Evolutionary conservation across 2,888 invertebrate genomes (phyloP), one percentile per base, ranked within the genome.

Genomic region (Cacoxenus indagator): DNA sequence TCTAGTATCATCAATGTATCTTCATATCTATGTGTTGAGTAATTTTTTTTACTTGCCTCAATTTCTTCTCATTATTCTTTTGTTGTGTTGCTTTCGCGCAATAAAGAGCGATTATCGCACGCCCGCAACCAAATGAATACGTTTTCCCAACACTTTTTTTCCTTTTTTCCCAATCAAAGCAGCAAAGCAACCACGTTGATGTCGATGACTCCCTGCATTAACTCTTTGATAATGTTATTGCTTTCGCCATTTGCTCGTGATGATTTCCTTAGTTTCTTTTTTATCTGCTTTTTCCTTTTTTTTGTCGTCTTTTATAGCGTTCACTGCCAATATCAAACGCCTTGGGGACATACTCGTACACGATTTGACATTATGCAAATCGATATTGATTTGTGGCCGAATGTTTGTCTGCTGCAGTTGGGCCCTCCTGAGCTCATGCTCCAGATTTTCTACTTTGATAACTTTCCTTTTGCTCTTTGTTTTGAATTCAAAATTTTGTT

Each of bases 331-430:
- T 66, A 45, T 57, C 11, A 37, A 14, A 51, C 64, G 65, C 65
- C 48, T 54, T 31, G 27, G 37, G 37, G 72, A 64, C 72, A 61
- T 57, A n/a, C n/a, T n/a, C n/a, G n/a, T n/a, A 57, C 27, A 27
- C 57, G 57, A 57, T 57, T 57, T 57, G 55, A 65, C 62, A 69
- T 75, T 75, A 75, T 75, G 75, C 75, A 75, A 75, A 75, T 64
- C 67, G 71, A 57, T 74, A 74, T 74, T 74, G 74, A 74, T 74
- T 74, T 70, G 74, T 68, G 68, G 24, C 45, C 57, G 61, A 61
- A 65, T 73, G 73, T 64, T 70, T 73, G 68, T 70, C 59, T 67
- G 62, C 51, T 71, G 67, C 57, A 57, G 59, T 37, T 9, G 29
- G 29, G 19, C 59, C 4, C 14, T 29, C 27, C 8, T 8, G 14